A percentile compares a stretch with the other conserved stretches of the same genome.
phyloP scores from a whole-genome alignment of 2,888 invertebrate genomes.

The Thyatira batis region DNA sequence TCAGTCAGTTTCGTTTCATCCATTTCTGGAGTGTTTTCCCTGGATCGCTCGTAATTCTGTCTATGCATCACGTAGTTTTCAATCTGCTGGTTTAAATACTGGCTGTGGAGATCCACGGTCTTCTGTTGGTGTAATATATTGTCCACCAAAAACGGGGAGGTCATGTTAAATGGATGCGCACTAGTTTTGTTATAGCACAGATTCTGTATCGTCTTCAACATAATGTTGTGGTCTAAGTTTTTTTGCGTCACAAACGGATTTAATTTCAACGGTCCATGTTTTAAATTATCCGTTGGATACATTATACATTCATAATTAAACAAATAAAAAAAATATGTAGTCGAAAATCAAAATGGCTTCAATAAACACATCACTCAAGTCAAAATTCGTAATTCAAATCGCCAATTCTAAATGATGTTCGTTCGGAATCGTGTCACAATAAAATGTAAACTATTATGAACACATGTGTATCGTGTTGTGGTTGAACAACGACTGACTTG shows the following conservation, averaged over 20 bases:
- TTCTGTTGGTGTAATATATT: conserved; percentile 84
- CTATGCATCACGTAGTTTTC: conserved; percentile 67
- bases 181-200: conserved; percentile 68
- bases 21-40: conserved; percentile 67
- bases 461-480: conserved; percentile 40
- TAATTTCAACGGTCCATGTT: conserved; percentile 71
- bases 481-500: conserved; percentile 54
- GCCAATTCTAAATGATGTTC: conserved; percentile 10
- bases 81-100: conserved; percentile 80
- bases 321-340: conserved; percentile 12
- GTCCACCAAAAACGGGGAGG: conserved; percentile 84
- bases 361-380: conserved; percentile 10
- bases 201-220: conserved; percentile 77
- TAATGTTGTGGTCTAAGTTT: conserved; percentile 70
- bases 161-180: conserved; percentile 71
- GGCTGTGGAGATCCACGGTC: conserved; percentile 70
- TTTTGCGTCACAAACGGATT: conserved; percentile 57
- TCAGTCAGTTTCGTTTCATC: conserved; percentile 58
- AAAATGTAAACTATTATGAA: conserved; percentile 7
- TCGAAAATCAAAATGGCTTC: not conserved
- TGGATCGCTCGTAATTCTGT: conserved; percentile 56
- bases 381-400: conserved; percentile 20
- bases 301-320: conserved; percentile 55
- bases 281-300: conserved; percentile 71
- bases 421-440: conserved; percentile 8